Base-by-base conservation (phyloP, 2,888 invertebrate genomes). In the Drosophila colorata region DNA sequence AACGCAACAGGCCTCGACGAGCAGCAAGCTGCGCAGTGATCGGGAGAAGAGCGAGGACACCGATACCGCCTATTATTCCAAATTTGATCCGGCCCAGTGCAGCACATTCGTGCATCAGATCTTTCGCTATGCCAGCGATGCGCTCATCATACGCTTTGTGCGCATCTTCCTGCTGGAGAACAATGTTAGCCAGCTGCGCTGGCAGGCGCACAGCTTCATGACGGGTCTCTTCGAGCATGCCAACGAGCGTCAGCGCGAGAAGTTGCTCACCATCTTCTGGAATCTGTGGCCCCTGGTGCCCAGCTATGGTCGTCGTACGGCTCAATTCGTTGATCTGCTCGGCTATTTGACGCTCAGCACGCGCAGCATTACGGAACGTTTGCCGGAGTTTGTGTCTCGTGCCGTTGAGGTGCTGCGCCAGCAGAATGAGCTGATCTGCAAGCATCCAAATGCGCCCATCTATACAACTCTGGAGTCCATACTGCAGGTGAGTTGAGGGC, bases 281-380 rank as follows among this genome's bases (percentile, higher is more conserved):
- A 95, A 95, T 46, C 93, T 99, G 74, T 99, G 98, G 98, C 97
- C 97, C 0, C 93, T 96, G 48, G 93, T 99, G 58, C 97, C 98
- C 1, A 95, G 96, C 59, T 98, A 97, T 90, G 99, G 99, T 0
- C 95, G 97, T 2, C 97, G 98, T 92, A 98, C 98, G 0, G 96
- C 98, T 0, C 99, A 99, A 92, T 99, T 99, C 93, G 98, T 99
- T 0, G 99, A 99, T 92, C 94, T 99, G 0, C 94, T 99, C 6
- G 98, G 99, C 0, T 99, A 97, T 92, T 97, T 99, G 90, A 97
- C 98, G 0, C 93, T 99, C 20, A 97, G 97, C 91, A 97, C 95
- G 0, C 95, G 95, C 2, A 94, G 95, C 66, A 94, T 95, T 57
- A 94, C 94, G 4, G 94, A 95, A 37, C 95, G 95, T 31, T 78